Conservation (phyloP, 2,113 vertebrate species). For the Strigops habroptila region DNA sequence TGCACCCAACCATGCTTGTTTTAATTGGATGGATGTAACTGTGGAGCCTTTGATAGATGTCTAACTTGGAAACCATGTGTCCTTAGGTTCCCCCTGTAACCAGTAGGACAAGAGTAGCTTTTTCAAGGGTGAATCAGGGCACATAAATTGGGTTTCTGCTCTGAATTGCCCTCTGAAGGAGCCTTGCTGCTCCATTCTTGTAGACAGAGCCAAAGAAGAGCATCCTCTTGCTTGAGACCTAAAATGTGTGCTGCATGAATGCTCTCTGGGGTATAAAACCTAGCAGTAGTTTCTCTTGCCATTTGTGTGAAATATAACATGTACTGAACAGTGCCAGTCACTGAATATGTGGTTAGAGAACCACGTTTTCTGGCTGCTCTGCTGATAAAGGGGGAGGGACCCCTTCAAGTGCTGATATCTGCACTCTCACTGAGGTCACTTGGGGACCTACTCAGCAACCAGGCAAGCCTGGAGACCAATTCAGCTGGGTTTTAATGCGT, state of each 20-base stretch:
- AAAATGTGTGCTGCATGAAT: background rate
- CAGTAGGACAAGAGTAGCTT: background rate
- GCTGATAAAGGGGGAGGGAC: background rate
- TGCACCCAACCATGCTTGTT: background rate
- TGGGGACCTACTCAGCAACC: background rate
- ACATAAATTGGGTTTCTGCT: background rate
- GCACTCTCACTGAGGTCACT: background rate
- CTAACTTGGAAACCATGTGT: background rate
- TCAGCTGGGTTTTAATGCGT: background rate
- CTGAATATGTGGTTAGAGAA: background rate
- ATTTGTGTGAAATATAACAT: background rate
- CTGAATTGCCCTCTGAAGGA: background rate
- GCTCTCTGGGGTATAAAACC: background rate
- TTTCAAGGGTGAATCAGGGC: background rate
- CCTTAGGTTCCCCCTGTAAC: background rate
- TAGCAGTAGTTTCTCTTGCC: background rate
- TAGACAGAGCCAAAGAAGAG: background rate
- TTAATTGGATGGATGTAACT: background rate
- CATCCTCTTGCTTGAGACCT: background rate
- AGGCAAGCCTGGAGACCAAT: background rate
- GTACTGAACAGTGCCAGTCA: background rate
- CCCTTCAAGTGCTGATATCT: background rate
- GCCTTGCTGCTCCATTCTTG: background rate
- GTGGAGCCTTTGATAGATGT: background rate
- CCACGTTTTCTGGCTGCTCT: background rate